Evolutionary conservation across 2,113 vertebrate species (phyloP).

Genomic region (Odocoileus hemionus): DNA sequence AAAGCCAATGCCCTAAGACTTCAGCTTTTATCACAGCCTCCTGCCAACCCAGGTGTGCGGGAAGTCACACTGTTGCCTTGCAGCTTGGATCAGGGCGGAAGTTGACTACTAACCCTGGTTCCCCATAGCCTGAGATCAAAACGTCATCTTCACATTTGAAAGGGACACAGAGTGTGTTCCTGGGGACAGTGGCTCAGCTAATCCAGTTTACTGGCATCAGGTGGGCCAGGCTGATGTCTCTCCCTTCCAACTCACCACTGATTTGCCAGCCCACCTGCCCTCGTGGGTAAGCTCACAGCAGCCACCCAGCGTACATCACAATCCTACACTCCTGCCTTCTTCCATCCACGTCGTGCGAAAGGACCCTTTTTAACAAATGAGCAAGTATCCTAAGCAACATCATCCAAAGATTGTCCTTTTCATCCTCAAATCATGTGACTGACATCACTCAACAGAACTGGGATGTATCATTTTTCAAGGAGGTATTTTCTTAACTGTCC

Average conservation of each 20-base stretch:
- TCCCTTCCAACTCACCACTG: not conserved
- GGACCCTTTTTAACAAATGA: not conserved
- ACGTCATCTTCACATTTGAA: not conserved
- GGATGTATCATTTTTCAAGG: not conserved
- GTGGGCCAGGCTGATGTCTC: not conserved
- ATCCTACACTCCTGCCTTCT: not conserved
- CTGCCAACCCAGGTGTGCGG: not conserved
- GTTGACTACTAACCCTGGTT: not conserved
- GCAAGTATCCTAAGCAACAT: not conserved
- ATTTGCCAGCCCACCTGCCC: not conserved
- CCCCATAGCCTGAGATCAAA: not conserved
- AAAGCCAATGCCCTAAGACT: not conserved
- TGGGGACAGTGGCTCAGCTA: not conserved
- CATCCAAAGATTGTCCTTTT: not conserved
- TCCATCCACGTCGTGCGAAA: accelerated
- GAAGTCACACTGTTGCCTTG: not conserved
- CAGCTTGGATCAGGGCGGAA: not conserved
- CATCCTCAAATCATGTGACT: not conserved
- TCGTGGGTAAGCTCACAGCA: accelerated
- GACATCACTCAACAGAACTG: not conserved
- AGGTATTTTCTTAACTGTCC: not conserved
- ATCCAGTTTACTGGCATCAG: not conserved
- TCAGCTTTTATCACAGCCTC: not conserved
- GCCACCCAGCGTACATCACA: not conserved
- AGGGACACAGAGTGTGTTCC: not conserved